phyloP scores from a whole-genome alignment of 2,888 invertebrate genomes.

The Thymelicus acteon region DNA sequence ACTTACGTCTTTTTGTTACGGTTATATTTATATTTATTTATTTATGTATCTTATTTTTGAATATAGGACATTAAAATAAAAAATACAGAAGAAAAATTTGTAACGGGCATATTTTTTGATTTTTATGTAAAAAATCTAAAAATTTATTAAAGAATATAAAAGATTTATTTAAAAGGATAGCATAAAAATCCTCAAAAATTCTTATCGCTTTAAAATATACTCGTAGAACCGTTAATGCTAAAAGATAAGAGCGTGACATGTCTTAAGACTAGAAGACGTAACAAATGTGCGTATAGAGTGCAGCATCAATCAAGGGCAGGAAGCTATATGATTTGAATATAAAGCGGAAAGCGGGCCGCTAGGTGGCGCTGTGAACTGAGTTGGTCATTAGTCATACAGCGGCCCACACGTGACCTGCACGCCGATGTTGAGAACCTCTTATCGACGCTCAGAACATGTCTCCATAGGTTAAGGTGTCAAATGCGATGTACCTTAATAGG shows the following conservation, averaged over 20 bases:
- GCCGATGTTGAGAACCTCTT: constrained; percentile 54
- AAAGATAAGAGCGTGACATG: constrained; percentile 39
- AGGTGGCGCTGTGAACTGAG: constrained; percentile 60
- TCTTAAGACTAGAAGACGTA: constrained; percentile 62
- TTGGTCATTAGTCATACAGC: constrained; percentile 82
- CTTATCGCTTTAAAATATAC: neutral
- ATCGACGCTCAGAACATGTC: constrained; percentile 42
- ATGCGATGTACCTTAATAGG: neutral
- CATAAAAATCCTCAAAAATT: no score
- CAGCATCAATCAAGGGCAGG: constrained; percentile 81
- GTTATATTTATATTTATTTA: no score
- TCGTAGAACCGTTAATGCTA: constrained; percentile 10
- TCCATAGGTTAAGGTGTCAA: constrained; percentile 26
- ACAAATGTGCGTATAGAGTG: constrained; percentile 77
- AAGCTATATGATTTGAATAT: constrained; percentile 82
- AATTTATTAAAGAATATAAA: no score
- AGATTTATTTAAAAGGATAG: no score
- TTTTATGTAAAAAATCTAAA: no score
- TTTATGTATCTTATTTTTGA: no score
- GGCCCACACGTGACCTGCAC: constrained; percentile 71
- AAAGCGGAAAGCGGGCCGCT: constrained; percentile 56
- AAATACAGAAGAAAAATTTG: no score
- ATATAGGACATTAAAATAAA: no score
- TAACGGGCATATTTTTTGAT: no score
- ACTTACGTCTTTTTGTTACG: no score